A percentile compares a stretch with the other conserved stretches of the same genome.
phyloP scores from a whole-genome alignment of 2,797 vertebrate species.

The Ispidina lecontei region DNA sequence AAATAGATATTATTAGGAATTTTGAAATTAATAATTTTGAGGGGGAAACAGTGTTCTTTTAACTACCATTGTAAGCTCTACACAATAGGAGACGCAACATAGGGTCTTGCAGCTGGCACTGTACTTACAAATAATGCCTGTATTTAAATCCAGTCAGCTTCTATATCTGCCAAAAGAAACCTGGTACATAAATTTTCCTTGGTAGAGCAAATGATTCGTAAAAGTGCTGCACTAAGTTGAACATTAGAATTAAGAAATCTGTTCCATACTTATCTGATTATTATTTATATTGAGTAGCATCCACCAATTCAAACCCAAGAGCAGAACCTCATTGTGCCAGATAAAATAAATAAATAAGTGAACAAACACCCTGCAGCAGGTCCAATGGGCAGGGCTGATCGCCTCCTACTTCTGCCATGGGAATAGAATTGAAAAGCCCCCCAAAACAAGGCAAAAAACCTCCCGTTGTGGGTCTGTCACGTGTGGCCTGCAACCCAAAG shows the following conservation, averaged over 20 bases:
- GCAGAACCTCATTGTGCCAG: neutral
- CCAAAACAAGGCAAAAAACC: neutral
- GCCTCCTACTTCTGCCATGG: neutral
- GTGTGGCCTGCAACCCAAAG: neutral
- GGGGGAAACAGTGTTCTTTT: neutral
- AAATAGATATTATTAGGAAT: neutral
- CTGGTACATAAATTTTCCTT: neutral
- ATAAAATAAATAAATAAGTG: neutral
- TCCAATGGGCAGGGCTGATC: neutral
- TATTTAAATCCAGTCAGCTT: slow-evolving; percentile 18
- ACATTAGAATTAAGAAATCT: neutral
- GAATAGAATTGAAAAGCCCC: neutral
- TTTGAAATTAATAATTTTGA: neutral
- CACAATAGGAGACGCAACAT: neutral
- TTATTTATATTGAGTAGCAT: neutral
- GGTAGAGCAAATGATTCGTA: neutral
- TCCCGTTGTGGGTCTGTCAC: neutral
- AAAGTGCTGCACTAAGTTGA: neutral
- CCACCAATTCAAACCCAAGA: neutral
- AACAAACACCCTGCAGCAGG: neutral
- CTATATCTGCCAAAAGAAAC: neutral
- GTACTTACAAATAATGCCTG: neutral
- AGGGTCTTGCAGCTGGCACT: neutral
- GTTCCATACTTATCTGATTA: neutral
- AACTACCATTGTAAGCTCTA: neutral